Conservation (phyloP, 2,888 invertebrate species). For the Agonopterix subpropinquella region DNA sequence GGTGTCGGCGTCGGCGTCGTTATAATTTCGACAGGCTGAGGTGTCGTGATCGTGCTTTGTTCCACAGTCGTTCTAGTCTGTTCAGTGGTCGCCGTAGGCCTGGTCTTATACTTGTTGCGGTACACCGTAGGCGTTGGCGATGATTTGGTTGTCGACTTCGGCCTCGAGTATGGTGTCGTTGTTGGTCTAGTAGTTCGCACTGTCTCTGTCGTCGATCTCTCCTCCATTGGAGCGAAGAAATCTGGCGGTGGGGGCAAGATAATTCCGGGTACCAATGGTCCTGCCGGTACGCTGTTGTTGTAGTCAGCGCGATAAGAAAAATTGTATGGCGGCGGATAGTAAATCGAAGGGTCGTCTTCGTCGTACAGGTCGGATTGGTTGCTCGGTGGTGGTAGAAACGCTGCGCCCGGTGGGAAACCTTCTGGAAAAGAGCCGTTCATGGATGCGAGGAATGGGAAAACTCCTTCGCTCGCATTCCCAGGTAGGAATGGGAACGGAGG, state of each 20-base stretch:
- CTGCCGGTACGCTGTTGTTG: constrained; percentile 85
- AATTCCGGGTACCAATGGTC: constrained; percentile 92
- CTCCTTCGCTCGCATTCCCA: constrained; percentile 74
- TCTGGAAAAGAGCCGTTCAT: constrained; percentile 76
- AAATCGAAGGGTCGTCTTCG: constrained; percentile 93
- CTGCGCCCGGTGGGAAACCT: constrained; percentile 74
- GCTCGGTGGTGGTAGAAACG: constrained; percentile 80
- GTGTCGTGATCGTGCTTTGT: constrained; percentile 56
- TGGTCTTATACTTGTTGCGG: constrained; percentile 60
- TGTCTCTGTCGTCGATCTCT: constrained; percentile 48
- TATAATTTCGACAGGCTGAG: constrained; percentile 51
- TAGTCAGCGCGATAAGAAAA: constrained; percentile 89
- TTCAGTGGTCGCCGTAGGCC: constrained; percentile 57
- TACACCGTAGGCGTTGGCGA: constrained; percentile 42
- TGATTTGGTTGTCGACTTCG: constrained; percentile 49
- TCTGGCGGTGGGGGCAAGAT: constrained; percentile 92
- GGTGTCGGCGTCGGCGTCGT: constrained; percentile 48
- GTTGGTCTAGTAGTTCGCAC: constrained; percentile 43
- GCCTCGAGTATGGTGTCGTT: constrained; percentile 35
- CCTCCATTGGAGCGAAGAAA: constrained; percentile 85
- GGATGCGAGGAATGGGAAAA: constrained; percentile 71
- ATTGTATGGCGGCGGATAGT: constrained; percentile 94
- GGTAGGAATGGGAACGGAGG: constrained; percentile 79
- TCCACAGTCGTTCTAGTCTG: constrained; percentile 49
- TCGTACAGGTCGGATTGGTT: constrained; percentile 87